A percentile compares a stretch with the other conserved stretches of the same genome.
These are phyloP conservation scores for Hemibagrus guttatus DNA, from an alignment of 2,797 vertebrate species.

Conservation along the genomic window DNA sequence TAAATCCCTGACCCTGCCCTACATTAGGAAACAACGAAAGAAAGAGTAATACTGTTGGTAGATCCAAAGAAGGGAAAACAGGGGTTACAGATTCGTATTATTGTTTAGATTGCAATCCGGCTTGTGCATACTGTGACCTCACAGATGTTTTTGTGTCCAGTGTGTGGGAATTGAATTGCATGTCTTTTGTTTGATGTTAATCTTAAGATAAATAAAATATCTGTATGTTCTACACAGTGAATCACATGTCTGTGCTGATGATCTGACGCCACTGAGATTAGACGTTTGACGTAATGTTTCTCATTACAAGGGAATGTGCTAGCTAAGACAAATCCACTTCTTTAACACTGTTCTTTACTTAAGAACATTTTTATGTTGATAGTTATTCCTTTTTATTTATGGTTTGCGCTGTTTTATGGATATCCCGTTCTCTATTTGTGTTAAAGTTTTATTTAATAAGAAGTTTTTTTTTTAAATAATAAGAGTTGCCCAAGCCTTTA, in stretches of 20 bases:
- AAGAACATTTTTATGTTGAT: neutral
- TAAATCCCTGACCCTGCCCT: constrained; percentile 78
- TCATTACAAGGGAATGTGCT: neutral
- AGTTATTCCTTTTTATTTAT: neutral
- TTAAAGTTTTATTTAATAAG: neutral
- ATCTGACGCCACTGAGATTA: neutral
- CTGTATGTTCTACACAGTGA: neutral
- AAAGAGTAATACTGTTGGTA: constrained; percentile 67
- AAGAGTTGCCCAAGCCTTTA: neutral
- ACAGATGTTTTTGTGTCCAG: neutral
- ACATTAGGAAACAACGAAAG: constrained; percentile 74
- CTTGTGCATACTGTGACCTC: neutral
- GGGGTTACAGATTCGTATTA: constrained; percentile 20
- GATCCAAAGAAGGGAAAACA: constrained; percentile 11
- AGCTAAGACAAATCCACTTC: neutral
- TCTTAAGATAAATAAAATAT: neutral
- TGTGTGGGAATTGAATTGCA: neutral
- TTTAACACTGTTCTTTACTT: neutral
- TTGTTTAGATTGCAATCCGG: constrained; percentile 25
- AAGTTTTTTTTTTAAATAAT: too few relatives aligned
- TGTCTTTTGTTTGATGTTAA: neutral
- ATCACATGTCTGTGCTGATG: neutral
- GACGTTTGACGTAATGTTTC: neutral
- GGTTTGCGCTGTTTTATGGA: neutral
- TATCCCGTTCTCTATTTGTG: neutral